Evolutionary conservation across 2,797 vertebrate genomes (phyloP).

Genomic region (Coluber constrictor): DNA sequence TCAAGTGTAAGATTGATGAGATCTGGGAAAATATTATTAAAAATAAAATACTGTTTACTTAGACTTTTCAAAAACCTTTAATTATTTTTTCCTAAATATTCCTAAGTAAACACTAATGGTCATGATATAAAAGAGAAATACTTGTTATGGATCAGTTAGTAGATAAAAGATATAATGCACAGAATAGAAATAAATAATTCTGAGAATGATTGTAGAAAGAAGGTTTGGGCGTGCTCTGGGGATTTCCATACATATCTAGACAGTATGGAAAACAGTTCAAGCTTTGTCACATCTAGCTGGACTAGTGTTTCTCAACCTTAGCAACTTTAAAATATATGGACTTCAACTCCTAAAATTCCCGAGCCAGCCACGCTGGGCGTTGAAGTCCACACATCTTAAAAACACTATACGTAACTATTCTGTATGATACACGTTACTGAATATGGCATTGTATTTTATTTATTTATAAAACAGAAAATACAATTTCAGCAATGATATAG

Average conservation of each 20-base stretch:
- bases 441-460: neutral
- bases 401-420: neutral
- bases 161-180: neutral
- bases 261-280: neutral
- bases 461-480: neutral
- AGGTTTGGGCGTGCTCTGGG: neutral
- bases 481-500: neutral
- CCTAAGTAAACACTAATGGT: neutral
- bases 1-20: neutral
- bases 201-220: neutral
- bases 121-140: neutral
- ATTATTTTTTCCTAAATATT: neutral
- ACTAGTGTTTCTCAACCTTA: neutral
- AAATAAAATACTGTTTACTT: neutral
- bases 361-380: neutral
- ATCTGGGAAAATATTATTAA: neutral
- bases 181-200: neutral
- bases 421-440: neutral
- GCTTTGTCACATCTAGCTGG: neutral
- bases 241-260: neutral
- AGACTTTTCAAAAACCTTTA: neutral
- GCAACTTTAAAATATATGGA: neutral
- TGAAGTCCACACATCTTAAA: neutral
- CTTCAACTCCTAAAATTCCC: neutral
- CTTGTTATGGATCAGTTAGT: neutral